A percentile compares a stretch with the other conserved stretches of the same genome.
Evolutionary conservation across 1,140 invertebrate genomes (phyloP).

Genomic region (Hycleus phaleratus): DNA sequence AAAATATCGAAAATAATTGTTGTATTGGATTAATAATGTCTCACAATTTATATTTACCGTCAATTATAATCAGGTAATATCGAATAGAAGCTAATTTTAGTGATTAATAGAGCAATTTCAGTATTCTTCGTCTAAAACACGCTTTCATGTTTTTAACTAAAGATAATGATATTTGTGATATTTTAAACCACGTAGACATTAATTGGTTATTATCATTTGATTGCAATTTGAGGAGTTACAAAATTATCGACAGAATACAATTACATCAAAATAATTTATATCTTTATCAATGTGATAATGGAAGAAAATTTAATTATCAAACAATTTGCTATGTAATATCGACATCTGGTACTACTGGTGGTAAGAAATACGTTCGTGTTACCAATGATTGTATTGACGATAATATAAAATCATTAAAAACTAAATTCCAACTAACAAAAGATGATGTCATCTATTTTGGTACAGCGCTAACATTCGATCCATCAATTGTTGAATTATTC

Average conservation of each 20-base stretch:
- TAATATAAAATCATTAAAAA: slow-evolving; percentile 45
- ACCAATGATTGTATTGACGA: slow-evolving; percentile 52
- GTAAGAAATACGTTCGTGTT: slow-evolving; percentile 55
- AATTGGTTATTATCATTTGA: not conserved
- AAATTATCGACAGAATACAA: not conserved
- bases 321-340: slow-evolving; percentile 50
- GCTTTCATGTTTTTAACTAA: slow-evolving; percentile 18
- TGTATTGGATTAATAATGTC: slow-evolving; percentile 24
- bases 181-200: not conserved
- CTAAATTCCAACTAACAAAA: not conserved
- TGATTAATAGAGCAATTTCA: not conserved
- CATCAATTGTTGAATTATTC: slow-evolving; percentile 70
- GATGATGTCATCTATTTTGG: slow-evolving; percentile 61
- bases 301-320: slow-evolving; percentile 18
- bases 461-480: slow-evolving; percentile 75
- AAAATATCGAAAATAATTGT: slow-evolving; percentile 10
- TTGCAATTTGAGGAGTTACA: no score
- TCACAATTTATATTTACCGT: slow-evolving; percentile 23
- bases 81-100: no score
- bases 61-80: slow-evolving; percentile 23
- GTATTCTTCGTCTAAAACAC: slow-evolving; percentile 19
- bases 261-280: not conserved
- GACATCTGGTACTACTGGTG: slow-evolving; percentile 61
- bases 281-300: not conserved
- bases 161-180: not conserved